Base-by-base conservation (phyloP, 2,888 invertebrate genomes). In the Prenolepis imparis region DNA sequence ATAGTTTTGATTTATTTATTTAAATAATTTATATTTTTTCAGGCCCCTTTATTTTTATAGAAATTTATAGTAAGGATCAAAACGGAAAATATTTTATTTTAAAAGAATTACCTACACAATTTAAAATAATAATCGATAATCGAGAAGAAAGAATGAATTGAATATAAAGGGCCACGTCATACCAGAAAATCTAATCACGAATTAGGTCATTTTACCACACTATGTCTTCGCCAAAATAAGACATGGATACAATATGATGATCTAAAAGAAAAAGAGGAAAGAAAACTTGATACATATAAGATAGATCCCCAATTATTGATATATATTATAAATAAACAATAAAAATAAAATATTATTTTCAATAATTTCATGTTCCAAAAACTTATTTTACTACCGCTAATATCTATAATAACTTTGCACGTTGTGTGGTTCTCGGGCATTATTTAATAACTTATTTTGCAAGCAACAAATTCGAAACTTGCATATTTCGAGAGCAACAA, bases 201-300 rank as follows among this genome's bases (percentile, higher is more conserved):
- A 57, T 11, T 66, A 6, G 44, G 44, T 8, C 64, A 64, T 64
- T 64, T 64, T 9, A 39, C 21, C 1, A 39, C 64, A 39, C 3
- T 64, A 21, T 64, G 39, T 64, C 39, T 64, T 11, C 64, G 64
- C 12, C 39, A 9, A 64, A 64, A 64, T 12, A 21, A 41, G 9
- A 67, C 44, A 9, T 67, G 28, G 64, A 67, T 28, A 4, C 4
- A 44, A 67, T 67, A 67, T 21, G 24, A 44, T 1, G 55, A 24
- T 24, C 44, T 67, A 44, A 18, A 0, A 44, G 24, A 64, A 21
- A 39, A 64, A 39, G 21, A 64, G 5, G 9, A 67, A 61, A 61
- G 1, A 28, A 67, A 67, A 67, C 24, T 9, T 28, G 15, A 44
- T 18, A 44, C 18, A 3, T 44, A 18, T 5, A 66, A 24, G 9